Conservation (phyloP, 1,140 invertebrate genomes). For the Triops cancriformis region DNA sequence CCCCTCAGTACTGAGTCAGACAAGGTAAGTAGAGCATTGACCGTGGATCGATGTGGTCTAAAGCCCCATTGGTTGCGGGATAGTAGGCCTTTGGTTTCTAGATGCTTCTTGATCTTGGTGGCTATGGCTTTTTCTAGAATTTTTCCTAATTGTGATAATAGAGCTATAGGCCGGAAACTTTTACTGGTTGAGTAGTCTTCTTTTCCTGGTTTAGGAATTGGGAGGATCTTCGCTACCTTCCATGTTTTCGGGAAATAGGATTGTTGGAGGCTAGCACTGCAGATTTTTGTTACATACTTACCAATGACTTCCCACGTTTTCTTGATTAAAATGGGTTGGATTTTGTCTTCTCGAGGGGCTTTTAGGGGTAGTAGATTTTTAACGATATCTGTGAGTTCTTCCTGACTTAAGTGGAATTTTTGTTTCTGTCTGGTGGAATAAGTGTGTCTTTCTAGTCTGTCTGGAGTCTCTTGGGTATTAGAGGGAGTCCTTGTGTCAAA, state of each 20-base stretch:
- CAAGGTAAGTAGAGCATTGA: not conserved
- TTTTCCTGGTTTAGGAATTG: constrained; percentile 6
- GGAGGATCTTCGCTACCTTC: not conserved
- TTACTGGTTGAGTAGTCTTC: not conserved
- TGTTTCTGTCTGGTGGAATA: not conserved
- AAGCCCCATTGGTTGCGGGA: constrained; percentile 7
- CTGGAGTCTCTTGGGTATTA: not conserved
- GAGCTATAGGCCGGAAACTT: constrained; percentile 1
- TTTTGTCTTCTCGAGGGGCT: not conserved
- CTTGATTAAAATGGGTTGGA: not conserved
- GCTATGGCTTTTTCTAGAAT: not conserved
- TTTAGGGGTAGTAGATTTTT: not conserved
- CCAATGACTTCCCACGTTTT: not conserved
- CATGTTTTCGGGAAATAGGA: not conserved
- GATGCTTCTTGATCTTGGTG: not conserved
- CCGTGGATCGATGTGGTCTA: not conserved
- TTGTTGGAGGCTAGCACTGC: not conserved
- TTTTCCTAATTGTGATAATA: not conserved
- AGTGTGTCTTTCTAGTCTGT: not conserved
- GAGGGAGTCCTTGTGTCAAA: too few relatives aligned
- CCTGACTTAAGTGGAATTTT: not conserved
- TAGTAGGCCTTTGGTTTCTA: not conserved
- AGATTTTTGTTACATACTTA: not conserved
- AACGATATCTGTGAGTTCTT: not conserved
- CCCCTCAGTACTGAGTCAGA: not conserved